Percentiles rank a stretch among this genome's conserved stretches.
phyloP scores from a whole-genome alignment of 2,797 vertebrate species.

The Sebastes vulpes region DNA sequence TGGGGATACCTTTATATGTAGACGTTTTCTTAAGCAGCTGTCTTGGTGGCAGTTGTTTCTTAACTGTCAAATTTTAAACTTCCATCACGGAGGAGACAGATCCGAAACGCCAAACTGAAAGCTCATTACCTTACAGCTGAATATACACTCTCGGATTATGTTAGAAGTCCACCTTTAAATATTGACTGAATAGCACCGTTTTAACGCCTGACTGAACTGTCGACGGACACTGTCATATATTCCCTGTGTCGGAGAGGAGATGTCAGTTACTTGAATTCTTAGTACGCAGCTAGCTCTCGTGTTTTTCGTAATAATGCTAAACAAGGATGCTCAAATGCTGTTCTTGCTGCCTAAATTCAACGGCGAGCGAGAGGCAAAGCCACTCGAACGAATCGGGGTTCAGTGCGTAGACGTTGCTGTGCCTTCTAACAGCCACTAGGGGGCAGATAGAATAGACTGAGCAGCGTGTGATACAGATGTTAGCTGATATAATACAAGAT shows the following conservation, averaged over 20 bases:
- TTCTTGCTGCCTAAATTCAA: neutral
- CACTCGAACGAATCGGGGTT: neutral
- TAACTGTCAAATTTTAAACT: neutral
- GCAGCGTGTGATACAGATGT: neutral
- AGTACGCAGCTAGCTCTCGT: neutral
- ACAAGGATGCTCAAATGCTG: neutral
- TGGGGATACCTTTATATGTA: neutral
- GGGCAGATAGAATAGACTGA: conserved; percentile 1
- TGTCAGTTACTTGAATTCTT: conserved; percentile 34
- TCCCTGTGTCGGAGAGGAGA: neutral
- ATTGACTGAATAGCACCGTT: neutral
- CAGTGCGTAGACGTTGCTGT: conserved; percentile 22
- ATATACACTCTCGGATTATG: neutral
- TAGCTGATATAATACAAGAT: neutral
- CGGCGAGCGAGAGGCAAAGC: neutral
- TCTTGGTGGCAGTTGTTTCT: neutral
- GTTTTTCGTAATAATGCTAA: conserved; percentile 2
- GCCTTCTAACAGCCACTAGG: conserved; percentile 56
- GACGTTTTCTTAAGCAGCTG: neutral
- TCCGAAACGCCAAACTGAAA: conserved; percentile 1
- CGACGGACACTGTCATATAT: neutral
- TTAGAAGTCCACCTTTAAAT: conserved; percentile 8
- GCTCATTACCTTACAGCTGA: neutral
- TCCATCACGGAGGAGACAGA: neutral
- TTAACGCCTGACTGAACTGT: conserved; percentile 2